Evolutionary conservation across 1,140 invertebrate species (phyloP), one percentile per base, ranked within the genome.

Genomic region (Andricus grossulariae): DNA sequence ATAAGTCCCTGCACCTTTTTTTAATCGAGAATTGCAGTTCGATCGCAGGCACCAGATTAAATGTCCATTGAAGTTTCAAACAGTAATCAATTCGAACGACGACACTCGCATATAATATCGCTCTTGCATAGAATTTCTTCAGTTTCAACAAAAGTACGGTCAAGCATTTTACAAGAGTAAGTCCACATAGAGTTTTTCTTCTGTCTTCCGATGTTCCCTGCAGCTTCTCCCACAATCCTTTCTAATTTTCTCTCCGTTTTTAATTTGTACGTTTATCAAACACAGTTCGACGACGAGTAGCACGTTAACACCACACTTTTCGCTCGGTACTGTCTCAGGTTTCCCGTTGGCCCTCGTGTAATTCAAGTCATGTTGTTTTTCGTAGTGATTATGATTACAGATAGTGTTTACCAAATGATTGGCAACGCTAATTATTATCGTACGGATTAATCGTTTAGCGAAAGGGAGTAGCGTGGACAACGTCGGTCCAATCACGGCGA

Each of bases 71-170:
- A 83, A 85, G 81, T 89, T 90, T 88, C 71, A 84, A 87, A 84
- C 85, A 84, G 83, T 87, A 84, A 86, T 85, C 75, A 83, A 89
- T 87, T 87, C 83, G 86, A 88, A 88, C 86, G 85, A 88, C 88
- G 85, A 88, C 88, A 88, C 88, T 88, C 83, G 85, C 84, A 84
- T 85, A 85, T 73, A 88, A 86, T 88, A 88, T 84, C 85, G 86
- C 86, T 88, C 86, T 89, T 85, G 87, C 86, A 89, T 89, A 90
- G 87, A 90, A 88, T 90, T 87, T 86, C 75, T 88, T 86, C 85
- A 90, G 89, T 87, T 86, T 89, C 84, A 91, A 91, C 89, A 90
- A 91, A 90, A 90, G 87, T 91, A 83, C 80, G 60, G 81, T 88
- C 79, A 90, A 90, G 89, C 89, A 87, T 90, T 89, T 89, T 87